Percentiles rank a stretch among this genome's conserved stretches.
These are phyloP conservation scores for Philopedon plagiatum DNA, from an alignment of 2,888 invertebrate species.

Conservation along the genomic window DNA sequence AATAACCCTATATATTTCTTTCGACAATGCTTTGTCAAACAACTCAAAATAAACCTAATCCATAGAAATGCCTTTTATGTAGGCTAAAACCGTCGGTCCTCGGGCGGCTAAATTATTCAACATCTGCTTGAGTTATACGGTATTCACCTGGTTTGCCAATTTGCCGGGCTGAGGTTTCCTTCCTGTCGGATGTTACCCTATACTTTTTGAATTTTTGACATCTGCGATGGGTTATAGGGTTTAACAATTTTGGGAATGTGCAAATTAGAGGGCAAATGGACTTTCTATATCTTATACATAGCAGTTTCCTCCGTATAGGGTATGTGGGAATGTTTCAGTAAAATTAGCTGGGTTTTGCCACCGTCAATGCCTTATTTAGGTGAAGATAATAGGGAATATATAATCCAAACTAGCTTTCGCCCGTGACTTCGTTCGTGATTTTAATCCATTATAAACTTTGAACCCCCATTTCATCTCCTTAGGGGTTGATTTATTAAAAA, in stretches of 20 bases:
- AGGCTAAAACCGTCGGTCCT: conserved; percentile 5
- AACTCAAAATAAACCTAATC: conserved; percentile 9
- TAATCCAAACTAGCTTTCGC: too few relatives aligned
- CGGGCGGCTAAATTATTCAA: conserved; percentile 36
- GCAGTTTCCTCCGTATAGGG: too few relatives aligned
- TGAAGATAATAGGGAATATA: too few relatives aligned
- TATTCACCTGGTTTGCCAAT: conserved; percentile 37
- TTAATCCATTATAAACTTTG: too few relatives aligned
- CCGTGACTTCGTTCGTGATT: too few relatives aligned
- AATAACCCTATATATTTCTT: not conserved
- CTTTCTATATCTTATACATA: too few relatives aligned
- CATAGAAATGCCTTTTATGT: not conserved
- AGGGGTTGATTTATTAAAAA: too few relatives aligned
- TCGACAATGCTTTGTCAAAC: not conserved
- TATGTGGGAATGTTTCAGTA: too few relatives aligned
- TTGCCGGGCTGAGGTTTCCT: conserved; percentile 26
- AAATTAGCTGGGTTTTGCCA: too few relatives aligned
- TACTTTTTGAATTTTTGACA: conserved; percentile 21
- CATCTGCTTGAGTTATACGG: conserved; percentile 29
- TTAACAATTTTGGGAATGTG: not conserved
- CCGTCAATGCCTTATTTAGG: too few relatives aligned
- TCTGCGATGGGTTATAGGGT: not conserved
- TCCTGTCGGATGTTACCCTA: conserved; percentile 11
- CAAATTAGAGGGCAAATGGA: not conserved
- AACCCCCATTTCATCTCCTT: too few relatives aligned